Evolutionary conservation across 2,797 vertebrate genomes (phyloP), one percentile per base, ranked within the genome.

Genomic region (Hippocampus kuda): DNA sequence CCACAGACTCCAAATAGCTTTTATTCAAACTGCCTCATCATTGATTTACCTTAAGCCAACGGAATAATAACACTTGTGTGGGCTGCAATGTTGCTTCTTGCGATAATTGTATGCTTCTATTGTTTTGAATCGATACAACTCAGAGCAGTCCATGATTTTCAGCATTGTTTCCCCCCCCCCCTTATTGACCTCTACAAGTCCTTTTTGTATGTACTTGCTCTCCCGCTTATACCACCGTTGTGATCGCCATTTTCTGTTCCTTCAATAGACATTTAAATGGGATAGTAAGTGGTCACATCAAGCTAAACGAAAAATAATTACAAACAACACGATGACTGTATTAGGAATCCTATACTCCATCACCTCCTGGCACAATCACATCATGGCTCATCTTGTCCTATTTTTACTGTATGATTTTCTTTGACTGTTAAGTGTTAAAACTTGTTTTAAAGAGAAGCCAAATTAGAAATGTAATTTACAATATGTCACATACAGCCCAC

Each of bases 81-180:
- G 68, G 65, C 54, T 73, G 75, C 18, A 69, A 65, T 70, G 60
- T 66, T 15, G 18, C 69, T 71, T 77, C 63, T 74, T 51, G 66
- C 67, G 56, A 72, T 83, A 78, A 85, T 86, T 83, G 74, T 71
- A 54, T 63, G 72, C 77, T 68, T 76, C 79, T 59, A 12, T 79
- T 81, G 70, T 75, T 49, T 72, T 11, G 65, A 69, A 85, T 87
- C 84, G 77, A 83, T 86, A 67, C 68, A 69, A 60, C 70, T 80
- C 70, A 65, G 66, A 72, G 74, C 68, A 66, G 72, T 63, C 70
- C 72, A 79, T 27, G 70, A 77, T 73, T 77, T 62, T 71, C 65
- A 53, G 56, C 66, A 72, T 61, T 74, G 72, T 75, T 68, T 72
- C 27, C 4, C 34, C 1, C 34, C 6, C 34, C 34, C 34, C 34